Percentiles rank a stretch among this genome's conserved stretches.
phyloP scores from a whole-genome alignment of 2,113 vertebrate genomes.

The Muscicapa adusta region DNA sequence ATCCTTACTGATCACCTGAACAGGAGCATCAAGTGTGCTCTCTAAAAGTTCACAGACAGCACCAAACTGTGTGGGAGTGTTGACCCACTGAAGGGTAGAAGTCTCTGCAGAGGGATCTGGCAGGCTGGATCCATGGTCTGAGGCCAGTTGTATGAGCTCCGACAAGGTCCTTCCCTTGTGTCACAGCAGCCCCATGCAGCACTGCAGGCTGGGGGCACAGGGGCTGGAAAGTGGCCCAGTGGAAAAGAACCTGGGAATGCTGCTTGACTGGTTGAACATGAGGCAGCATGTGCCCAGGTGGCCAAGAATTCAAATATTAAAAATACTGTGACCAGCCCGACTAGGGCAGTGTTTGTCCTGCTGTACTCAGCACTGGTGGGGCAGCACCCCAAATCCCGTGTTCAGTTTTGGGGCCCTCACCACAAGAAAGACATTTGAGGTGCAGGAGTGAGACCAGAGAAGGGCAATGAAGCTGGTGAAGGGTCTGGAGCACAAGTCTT shows the following conservation, averaged over 20 bases:
- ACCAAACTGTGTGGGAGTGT: neutral
- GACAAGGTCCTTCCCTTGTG: neutral
- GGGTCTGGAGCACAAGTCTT: neutral
- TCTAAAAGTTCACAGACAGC: neutral
- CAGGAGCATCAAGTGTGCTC: too few relatives aligned
- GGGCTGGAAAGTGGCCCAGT: neutral
- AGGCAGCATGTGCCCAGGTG: neutral
- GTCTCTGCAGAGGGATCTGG: neutral
- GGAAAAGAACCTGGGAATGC: neutral
- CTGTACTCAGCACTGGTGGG: neutral
- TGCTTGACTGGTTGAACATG: accelerated
- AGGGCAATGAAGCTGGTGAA: neutral
- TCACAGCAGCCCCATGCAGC: neutral
- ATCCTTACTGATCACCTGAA: neutral
- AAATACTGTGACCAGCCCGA: neutral
- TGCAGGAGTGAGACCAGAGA: accelerated
- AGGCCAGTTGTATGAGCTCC: neutral
- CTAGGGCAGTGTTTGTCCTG: too few relatives aligned
- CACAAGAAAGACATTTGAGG: neutral
- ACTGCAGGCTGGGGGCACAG: neutral
- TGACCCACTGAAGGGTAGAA: neutral
- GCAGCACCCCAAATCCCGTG: too few relatives aligned
- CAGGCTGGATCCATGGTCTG: accelerated
- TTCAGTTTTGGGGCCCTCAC: neutral
- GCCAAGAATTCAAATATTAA: neutral